Evolutionary conservation across 2,113 vertebrate genomes (phyloP), one percentile per base, ranked within the genome.

Genomic region (Cairina moschata): DNA sequence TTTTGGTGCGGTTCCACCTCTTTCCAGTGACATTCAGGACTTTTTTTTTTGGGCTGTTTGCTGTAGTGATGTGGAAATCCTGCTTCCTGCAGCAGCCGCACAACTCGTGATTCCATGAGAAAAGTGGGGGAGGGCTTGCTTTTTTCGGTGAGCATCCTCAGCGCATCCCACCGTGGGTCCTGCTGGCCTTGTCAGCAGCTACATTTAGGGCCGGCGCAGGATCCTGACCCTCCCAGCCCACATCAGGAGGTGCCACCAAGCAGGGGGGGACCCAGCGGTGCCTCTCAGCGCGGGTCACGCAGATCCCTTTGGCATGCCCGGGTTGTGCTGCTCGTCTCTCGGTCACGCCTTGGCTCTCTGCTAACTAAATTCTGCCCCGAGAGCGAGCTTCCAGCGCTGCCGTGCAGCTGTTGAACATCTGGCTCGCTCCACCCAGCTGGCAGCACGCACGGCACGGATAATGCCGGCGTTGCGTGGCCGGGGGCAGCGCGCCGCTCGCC

Each of bases 71-170:
- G 91, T 91, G 96, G 94, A 95, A 97, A 95, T 9, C 60, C 71
- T 0, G 68, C 87, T 97, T 96, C 95, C 95, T 93, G 83, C 93
- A 40, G 90, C 63, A 4, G 69, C 58, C 69, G 15, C 16, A 3
- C 40, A 83, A 8, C 94, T 96, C 85, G 91, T 95, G 90, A 88
- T 96, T 93, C 90, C 90, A 65, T 90, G 95, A 88, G 90, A 94
- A 93, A 88, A 88, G 86, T 65, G 92, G 94, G 95, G 94, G 95
- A 96, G 95, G 91, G 79, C 17, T 91, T 88, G 26, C 42, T 83
- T 76, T 62, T 83, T 82, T 71, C 32, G 44, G n/a, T 42, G 83
- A 71, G 59, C 94, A 93, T 92, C 92, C 83, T 77, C 67, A 15
- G 62, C 16, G 59, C 76, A 22, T 66, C 69, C 34, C 59, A 44